Conservation (phyloP, 2,113 vertebrate species). For the Geococcyx californianus region DNA sequence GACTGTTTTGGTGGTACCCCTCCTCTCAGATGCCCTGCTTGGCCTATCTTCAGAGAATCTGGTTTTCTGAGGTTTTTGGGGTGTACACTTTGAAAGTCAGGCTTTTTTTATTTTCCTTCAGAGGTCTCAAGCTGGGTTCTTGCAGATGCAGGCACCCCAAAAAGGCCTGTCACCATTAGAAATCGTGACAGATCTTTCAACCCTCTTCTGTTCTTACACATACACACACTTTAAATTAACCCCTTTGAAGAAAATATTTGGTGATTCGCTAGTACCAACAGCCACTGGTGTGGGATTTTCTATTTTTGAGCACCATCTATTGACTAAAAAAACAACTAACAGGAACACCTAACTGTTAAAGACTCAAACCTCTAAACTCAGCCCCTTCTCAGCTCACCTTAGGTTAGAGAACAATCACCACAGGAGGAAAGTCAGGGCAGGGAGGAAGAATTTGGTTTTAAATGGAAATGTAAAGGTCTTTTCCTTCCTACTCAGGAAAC, state of each 20-base stretch:
- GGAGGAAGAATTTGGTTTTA: background rate
- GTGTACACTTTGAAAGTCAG: background rate
- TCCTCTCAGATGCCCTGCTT: background rate
- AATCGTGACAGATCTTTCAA: background rate
- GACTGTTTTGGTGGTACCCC: background rate
- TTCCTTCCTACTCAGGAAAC: background rate
- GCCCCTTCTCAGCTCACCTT: background rate
- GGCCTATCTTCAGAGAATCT: background rate
- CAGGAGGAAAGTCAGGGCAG: background rate
- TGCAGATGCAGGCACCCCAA: background rate
- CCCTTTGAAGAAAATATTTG: background rate
- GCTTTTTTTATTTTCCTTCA: accelerated
- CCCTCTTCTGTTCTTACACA: no score
- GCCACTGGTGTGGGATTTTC: background rate
- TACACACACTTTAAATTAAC: background rate
- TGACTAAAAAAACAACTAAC: background rate
- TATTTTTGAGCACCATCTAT: conserved; percentile 13
- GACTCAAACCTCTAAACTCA: background rate
- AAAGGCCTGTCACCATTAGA: background rate
- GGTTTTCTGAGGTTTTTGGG: background rate
- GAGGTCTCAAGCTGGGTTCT: background rate
- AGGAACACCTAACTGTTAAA: background rate
- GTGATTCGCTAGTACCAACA: background rate
- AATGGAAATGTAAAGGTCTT: background rate
- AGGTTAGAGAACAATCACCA: background rate